Evolutionary conservation across 2,888 invertebrate species (phyloP), one percentile per base, ranked within the genome.

Genomic region (Byasa hedistus): DNA sequence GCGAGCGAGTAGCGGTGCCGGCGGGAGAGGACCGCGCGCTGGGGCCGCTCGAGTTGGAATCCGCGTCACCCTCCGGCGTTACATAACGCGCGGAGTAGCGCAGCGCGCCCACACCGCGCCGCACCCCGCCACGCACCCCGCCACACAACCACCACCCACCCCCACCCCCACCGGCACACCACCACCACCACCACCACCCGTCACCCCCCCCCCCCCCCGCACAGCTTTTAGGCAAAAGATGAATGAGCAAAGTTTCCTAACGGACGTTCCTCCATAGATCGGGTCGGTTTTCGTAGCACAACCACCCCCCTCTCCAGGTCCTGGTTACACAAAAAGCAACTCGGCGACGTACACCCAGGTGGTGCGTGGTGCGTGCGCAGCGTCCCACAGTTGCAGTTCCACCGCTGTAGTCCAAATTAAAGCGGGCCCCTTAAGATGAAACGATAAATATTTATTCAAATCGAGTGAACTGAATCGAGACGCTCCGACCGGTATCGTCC

Each of bases 221-320:
- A 32, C 32, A n/a, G 79, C 84, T 81, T 85, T 88, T 84, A 82
- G 84, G 87, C 86, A 88, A 91, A 90, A 89, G 89, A 91, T 90
- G 90, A 91, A 90, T 91, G 90, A 86, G 86, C 75, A 86, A 91
- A 90, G 85, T 91, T 91, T 88, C 85, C 86, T 84, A 85, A 85
- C 86, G 85, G 86, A 86, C 87, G 82, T 79, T 82, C 84, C 84
- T 80, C 86, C 87, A 86, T 85, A 85, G 87, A 86, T 87, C 84
- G 84, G 80, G 78, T 78, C 81, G 72, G 80, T 76, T 79, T 84
- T 85, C 74, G 74, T 10, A 7, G 82, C 81, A 83, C 81, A 78
- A 79, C 79, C 81, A 1, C 79, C 81, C 78, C 79, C 85, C 87
- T 89, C 88, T 79, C 83, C 89, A 89, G 87, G 85, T 76, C 77